A percentile compares a stretch with the other conserved stretches of the same genome.
phyloP scores from a whole-genome alignment of 2,888 invertebrate genomes.

The Danaus chrysippus region DNA sequence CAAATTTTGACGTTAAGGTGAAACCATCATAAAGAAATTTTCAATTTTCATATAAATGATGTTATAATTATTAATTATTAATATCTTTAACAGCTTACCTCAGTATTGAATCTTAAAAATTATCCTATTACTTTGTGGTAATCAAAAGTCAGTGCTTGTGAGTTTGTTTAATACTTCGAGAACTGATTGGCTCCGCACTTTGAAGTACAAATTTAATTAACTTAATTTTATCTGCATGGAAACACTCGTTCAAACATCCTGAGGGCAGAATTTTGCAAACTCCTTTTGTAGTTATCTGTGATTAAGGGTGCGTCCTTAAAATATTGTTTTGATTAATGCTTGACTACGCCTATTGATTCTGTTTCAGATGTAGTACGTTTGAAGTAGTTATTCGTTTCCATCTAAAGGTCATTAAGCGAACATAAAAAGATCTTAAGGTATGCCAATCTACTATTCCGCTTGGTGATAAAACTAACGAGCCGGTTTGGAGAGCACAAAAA shows the following conservation, averaged over 20 bases:
- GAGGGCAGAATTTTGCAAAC: conserved; percentile 20
- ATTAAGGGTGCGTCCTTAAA: conserved; percentile 11
- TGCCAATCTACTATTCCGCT: conserved; percentile 33
- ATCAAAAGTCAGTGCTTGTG: background rate
- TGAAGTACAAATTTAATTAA: conserved; percentile 26
- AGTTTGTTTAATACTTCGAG: conserved; percentile 13
- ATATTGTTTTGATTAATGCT: background rate
- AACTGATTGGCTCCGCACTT: conserved; percentile 17
- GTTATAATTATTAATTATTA: too few relatives aligned
- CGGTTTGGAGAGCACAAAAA: conserved; percentile 30
- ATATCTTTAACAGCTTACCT: too few relatives aligned
- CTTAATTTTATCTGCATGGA: conserved; percentile 26
- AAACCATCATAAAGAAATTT: conserved; percentile 2
- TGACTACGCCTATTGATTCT: background rate
- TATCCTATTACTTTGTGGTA: too few relatives aligned
- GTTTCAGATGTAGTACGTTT: background rate
- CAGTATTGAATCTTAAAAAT: too few relatives aligned
- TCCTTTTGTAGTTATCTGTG: conserved; percentile 20
- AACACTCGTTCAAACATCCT: conserved; percentile 20
- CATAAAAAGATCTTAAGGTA: conserved; percentile 12
- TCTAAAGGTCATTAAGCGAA: background rate
- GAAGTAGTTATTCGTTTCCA: background rate
- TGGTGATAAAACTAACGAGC: conserved; percentile 24
- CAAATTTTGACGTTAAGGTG: background rate
- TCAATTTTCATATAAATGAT: background rate